Evolutionary conservation across 2,113 vertebrate genomes (phyloP), one percentile per base, ranked within the genome.

Genomic region (Pseudorectes ferrugineus): DNA sequence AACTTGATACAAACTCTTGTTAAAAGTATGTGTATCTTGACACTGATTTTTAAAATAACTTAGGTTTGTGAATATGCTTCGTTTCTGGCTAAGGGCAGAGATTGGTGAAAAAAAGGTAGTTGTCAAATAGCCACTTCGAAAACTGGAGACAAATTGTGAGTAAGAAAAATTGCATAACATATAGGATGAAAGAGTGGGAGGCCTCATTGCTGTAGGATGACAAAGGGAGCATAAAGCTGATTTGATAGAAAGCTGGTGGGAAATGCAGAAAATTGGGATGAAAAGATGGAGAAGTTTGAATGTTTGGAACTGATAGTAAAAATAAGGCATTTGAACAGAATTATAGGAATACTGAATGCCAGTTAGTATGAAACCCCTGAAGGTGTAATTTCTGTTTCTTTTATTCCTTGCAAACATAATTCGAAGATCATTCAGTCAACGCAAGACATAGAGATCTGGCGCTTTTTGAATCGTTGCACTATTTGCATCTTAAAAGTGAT

Each of bases 191-290:
- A 66, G 26, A 18, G 17, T 73, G 51, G 77, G 43, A 62, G 5
- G 3, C 8, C 52, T 67, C 19, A 11, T 66, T 0, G 0, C 33
- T 86, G 11, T 25, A 43, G 59, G 12, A 20, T 29, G 33, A 42
- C 42, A 52, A 78, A 71, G 43, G 12, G 40, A 67, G 2, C 38
- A 23, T 57, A 58, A 67, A 82, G 24, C 40, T 82, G 40, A 66
- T 58, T 25, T 42, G 38, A 51, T 43, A 68, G 42, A 88, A 57
- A 7, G 14, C 25, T 66, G 25, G 9, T 62, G 8, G 31, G 51
- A 33, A 24, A 23, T 65, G 29, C 5, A 72, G 38, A 49, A 85
- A 82, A 65, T 36, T 68, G 18, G 7, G 36, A n/a, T 76, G 61
- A 57, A 82, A 62, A 14, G 2, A 26, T 57, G 17, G 46, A 85